A percentile compares a stretch with the other conserved stretches of the same genome.
These are phyloP conservation scores for Stratiomys singularior DNA, from an alignment of 2,888 invertebrate species.

Conservation along the genomic window DNA sequence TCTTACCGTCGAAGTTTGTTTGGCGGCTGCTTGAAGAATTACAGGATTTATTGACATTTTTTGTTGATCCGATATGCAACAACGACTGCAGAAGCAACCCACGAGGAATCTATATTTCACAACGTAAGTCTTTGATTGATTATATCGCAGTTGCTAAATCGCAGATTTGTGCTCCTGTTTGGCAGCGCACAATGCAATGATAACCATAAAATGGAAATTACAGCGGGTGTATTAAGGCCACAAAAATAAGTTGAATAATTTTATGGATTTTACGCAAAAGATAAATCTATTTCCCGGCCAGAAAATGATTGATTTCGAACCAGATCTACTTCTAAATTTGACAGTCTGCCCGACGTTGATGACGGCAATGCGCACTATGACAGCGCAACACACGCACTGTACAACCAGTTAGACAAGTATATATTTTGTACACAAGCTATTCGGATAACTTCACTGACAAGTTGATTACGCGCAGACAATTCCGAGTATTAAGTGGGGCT, in stretches of 20 bases:
- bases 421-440: neutral
- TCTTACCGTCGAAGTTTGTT: constrained; percentile 86
- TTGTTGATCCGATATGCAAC: neutral
- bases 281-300: neutral
- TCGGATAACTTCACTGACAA: too few relatives aligned
- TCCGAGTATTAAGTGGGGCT: too few relatives aligned
- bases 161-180: neutral
- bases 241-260: neutral
- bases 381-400: constrained; percentile 16
- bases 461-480: too few relatives aligned
- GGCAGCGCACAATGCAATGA: neutral
- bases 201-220: neutral
- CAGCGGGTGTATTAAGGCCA: neutral
- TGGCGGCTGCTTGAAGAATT: constrained; percentile 82
- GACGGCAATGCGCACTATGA: constrained; percentile 16
- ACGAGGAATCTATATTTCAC: neutral
- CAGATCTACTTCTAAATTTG: constrained; percentile 3
- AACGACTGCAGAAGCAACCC: constrained; percentile 21
- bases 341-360: neutral
- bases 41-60: constrained; percentile 72
- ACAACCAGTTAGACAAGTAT: neutral
- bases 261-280: neutral
- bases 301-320: constrained; percentile 17
- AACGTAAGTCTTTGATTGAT: neutral
- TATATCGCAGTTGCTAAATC: neutral